Evolutionary conservation across 1,140 invertebrate genomes (phyloP).

Genomic region (Carposina sasakii): DNA sequence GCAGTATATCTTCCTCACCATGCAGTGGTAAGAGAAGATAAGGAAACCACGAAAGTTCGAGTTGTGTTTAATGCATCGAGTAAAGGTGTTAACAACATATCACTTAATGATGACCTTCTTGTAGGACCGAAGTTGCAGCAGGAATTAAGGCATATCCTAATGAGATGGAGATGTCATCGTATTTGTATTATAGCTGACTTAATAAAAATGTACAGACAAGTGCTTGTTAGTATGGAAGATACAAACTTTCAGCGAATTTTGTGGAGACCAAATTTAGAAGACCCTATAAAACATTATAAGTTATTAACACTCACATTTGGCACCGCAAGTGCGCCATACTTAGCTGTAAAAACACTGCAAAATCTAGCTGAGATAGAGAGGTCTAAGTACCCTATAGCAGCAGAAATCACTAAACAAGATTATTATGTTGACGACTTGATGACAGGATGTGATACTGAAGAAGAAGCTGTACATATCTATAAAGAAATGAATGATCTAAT

Average conservation of each 20-base stretch:
- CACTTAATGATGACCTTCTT: constrained; percentile 41
- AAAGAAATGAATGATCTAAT: constrained; percentile 7
- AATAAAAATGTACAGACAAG: constrained; percentile 36
- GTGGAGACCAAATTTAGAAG: constrained; percentile 17
- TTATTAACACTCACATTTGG: constrained; percentile 30
- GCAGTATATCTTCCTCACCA: constrained; percentile 13
- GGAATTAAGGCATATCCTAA: constrained; percentile 39
- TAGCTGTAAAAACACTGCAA: constrained; percentile 33
- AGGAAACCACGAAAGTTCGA: constrained; percentile 10
- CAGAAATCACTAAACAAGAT: neutral
- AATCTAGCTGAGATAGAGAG: constrained; percentile 29
- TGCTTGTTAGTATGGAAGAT: constrained; percentile 4
- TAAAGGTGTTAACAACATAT: constrained; percentile 15
- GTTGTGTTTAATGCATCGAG: constrained; percentile 15
- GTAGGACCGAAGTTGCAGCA: constrained; percentile 44
- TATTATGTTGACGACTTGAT: constrained; percentile 1
- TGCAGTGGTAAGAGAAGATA: constrained; percentile 14
- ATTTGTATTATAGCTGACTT: constrained; percentile 46
- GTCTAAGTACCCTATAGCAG: constrained; percentile 18
- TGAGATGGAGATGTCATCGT: constrained; percentile 38
- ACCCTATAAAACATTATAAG: constrained; percentile 15
- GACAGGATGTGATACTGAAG: neutral
- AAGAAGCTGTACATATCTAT: neutral
- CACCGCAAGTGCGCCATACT: constrained; percentile 30
- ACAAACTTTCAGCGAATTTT: constrained; percentile 13